Evolutionary conservation across 2,113 vertebrate species (phyloP), one percentile per base, ranked within the genome.

Genomic region (Psephotus haematonotus): DNA sequence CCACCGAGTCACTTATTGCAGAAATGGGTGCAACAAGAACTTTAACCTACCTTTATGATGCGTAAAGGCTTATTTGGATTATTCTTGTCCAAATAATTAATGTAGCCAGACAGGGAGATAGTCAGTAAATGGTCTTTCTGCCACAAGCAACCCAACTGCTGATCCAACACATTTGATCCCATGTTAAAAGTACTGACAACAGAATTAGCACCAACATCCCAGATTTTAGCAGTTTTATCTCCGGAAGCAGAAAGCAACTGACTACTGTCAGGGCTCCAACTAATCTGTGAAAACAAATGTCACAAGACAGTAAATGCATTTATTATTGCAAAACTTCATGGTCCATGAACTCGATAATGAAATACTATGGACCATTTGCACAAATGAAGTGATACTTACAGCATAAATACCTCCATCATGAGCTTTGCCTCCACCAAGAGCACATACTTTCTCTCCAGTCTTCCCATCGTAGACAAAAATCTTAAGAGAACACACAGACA

Each of bases 121-220:
- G 98, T 98, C 91, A 99, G 97, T 88, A 99, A 98, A 95, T 99
- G 98, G 91, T 99, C 97, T 33, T 99, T 99, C 98, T 99, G 99
- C 99, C 99, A 99, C 86, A 99, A 97, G 96, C 99, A 99, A 95
- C 99, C 99, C 98, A 99, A 97, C 98, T 99, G 99, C 97, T 99
- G 99, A 98, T 99, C 99, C 83, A 98, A 82, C 43, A 99, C 98
- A 0, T 98, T 98, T 62, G 98, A 93, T 94, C 99, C 99, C 98
- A 99, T 96, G 83, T 98, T 98, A 93, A 99, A 99, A 37, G 99
- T 99, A 94, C 50, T 99, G 96, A 99, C 98, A 7, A 98, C 70
- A 1, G 98, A 98, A 86, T 98, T 98, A 80, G 98, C 96, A 28
- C 81, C 98, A 62, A 99, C 98, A 35, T 99, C 99, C 99, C 99